Evolutionary conservation across 2,797 vertebrate species (phyloP), one percentile per base, ranked within the genome.

Genomic region (Alfaro cultratus): DNA sequence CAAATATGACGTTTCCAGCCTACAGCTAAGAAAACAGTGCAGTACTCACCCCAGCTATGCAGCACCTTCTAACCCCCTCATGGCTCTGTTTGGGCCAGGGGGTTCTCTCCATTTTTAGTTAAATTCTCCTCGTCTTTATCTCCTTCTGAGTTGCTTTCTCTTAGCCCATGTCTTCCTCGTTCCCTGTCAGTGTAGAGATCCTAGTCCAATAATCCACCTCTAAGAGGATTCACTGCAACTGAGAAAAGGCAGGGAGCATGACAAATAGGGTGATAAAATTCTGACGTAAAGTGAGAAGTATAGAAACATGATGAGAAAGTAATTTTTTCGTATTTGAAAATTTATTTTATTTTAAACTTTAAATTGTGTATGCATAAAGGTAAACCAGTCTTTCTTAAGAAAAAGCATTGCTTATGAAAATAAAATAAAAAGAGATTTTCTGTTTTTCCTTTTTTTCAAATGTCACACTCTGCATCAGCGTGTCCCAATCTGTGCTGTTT

Each of bases 171-270:
- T 57, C 80, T 78, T 43, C 46, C 53, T 47, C 47, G 73, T 60
- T 81, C 73, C 46, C 45, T 84, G 76, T 85, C 85, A 4, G 71
- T 46, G 85, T 82, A 85, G 91, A 91, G 86, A 95, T 94, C 89
- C 93, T 94, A 95, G 93, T 92, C 82, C 86, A 86, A 84, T 96
- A 95, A 96, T 95, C 95, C 95, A 84, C 74, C 85, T 91, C 34
- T 96, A 96, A 96, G 92, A 95, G 95, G 95, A 96, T 96, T 96
- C 90, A 76, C 83, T 43, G 23, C 3, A n/a, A 78, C 75, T 53
- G 80, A 86, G 41, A 82, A 77, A 89, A 72, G 79, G 88, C 83
- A 85, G 77, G 75, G 64, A 80, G 81, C 43, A 71, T 77, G 72
- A 76, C 75, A 77, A 62, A 81, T 1, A 71, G 43, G 74, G 60